Evolutionary conservation across 2,797 vertebrate species (phyloP).

Genomic region (Lateolabrax maculatus): DNA sequence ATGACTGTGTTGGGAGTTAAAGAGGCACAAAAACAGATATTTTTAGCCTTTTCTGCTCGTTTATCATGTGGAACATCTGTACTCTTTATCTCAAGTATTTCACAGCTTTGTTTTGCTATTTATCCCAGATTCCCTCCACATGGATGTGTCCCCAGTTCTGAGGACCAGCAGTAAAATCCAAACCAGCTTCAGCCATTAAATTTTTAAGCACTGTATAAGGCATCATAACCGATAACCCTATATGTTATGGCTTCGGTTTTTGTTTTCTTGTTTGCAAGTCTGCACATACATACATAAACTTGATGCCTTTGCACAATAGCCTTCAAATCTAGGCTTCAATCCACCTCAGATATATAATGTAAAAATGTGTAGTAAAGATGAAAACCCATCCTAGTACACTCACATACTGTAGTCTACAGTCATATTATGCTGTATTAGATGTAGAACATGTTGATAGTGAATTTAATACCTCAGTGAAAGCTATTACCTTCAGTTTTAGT

Average conservation of each 20-base stretch:
- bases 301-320: conserved; percentile 22
- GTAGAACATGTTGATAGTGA: conserved; percentile 40
- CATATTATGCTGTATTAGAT: conserved; percentile 20
- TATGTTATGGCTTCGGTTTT: not conserved
- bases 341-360: not conserved
- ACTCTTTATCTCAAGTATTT: not conserved
- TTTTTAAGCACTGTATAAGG: conserved; percentile 7
- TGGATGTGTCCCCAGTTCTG: not conserved
- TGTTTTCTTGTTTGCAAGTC: not conserved
- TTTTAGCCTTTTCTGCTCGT: not conserved
- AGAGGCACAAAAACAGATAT: conserved; percentile 29
- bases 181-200: conserved; percentile 19
- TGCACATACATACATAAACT: conserved; percentile 7
- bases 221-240: not conserved
- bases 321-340: conserved; percentile 10
- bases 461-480: conserved; percentile 40
- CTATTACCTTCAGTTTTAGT: conserved; percentile 25
- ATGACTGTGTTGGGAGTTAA: conserved; percentile 52
- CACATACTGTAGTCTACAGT: conserved; percentile 8
- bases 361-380: not conserved
- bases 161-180: conserved; percentile 32
- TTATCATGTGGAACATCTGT: not conserved
- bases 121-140: conserved; percentile 12
- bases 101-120: not conserved
- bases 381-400: not conserved